A percentile compares a stretch with the other conserved stretches of the same genome.
Evolutionary conservation across 1,140 invertebrate genomes (phyloP).

Genomic region (Propsilocerus akamusi): DNA sequence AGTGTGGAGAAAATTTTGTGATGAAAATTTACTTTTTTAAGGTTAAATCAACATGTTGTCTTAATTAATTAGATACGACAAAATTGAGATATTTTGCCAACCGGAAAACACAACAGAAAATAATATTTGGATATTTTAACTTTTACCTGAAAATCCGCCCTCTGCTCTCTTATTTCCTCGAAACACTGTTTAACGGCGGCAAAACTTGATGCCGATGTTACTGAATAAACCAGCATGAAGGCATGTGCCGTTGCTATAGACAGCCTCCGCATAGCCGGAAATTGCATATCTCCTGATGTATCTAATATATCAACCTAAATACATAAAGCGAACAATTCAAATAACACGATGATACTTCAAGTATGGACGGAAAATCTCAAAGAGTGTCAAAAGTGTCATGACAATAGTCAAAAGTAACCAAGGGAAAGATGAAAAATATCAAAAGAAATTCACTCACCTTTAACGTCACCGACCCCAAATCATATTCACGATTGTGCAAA

Average conservation of each 20-base stretch:
- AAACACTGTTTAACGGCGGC: conserved; percentile 60
- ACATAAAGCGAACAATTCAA: conserved; percentile 6
- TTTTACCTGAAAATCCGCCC: conserved; percentile 45
- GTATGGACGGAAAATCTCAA: not conserved
- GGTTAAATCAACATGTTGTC: not conserved
- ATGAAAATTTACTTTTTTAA: not conserved
- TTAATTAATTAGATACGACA: not conserved
- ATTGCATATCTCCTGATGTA: conserved; percentile 72
- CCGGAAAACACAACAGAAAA: too few relatives aligned
- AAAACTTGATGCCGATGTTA: conserved; percentile 58
- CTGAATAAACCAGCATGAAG: conserved; percentile 74
- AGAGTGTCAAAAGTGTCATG: not conserved
- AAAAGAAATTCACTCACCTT: conserved; percentile 28
- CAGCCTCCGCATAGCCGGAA: conserved; percentile 69
- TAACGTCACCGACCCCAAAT: conserved; percentile 49
- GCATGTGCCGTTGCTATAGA: conserved; percentile 80
- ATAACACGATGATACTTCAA: not conserved
- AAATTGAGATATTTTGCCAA: too few relatives aligned
- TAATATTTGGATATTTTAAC: too few relatives aligned
- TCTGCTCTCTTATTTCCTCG: conserved; percentile 63
- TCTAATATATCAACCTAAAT: conserved; percentile 67
- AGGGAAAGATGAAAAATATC: not conserved
- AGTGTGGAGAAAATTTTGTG: not conserved
- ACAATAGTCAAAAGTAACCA: not conserved
- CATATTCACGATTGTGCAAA: conserved; percentile 70